Evolutionary conservation across 2,888 invertebrate species (phyloP), one percentile per base, ranked within the genome.

Genomic region (Liodrosophila aerea): DNA sequence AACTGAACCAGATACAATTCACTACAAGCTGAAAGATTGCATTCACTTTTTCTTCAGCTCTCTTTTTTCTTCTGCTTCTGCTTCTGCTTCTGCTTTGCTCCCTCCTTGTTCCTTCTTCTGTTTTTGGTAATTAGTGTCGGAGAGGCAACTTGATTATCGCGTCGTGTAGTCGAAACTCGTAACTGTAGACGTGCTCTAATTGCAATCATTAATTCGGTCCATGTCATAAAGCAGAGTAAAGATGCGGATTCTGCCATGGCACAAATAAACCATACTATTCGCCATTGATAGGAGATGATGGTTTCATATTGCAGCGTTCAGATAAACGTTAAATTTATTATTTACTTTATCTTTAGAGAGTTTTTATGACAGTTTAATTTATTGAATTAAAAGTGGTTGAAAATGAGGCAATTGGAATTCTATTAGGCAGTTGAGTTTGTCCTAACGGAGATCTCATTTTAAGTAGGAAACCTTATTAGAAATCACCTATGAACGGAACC

Each of bases 41-140:
- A 77, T 76, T 78, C 58, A 47, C 40, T 61, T 64, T 46, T 39
- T 69, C 60, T 31, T 62, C 40, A 7, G 22, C 5, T 22, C 22
- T 2, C 22, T 22, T 22, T 22, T 22, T 22, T 2, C 22, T 5
- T 5, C 22, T 22, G 22, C 2, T 4, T 2, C 22, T 22, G 22
- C 22, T 22, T 22, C 22, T 22, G 2, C 5, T n/a, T n/a, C n/a
- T n/a, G n/a, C n/a, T n/a, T n/a, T n/a, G n/a, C n/a, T n/a, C n/a
- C n/a, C n/a, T n/a, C n/a, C n/a, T n/a, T n/a, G n/a, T n/a, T 22
- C 5, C 58, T 61, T 50, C 33, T 36, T 12, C 29, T 80, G 54
- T 62, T 76, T 76, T 73, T 57, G 64, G 81, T 78, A 80, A 80
- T 80, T 80, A 80, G 68, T 76, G 9, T 51, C n/a, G n/a, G 37